phyloP scores from a whole-genome alignment of 2,113 vertebrate species.

The Ptilonorhynchus violaceus region DNA sequence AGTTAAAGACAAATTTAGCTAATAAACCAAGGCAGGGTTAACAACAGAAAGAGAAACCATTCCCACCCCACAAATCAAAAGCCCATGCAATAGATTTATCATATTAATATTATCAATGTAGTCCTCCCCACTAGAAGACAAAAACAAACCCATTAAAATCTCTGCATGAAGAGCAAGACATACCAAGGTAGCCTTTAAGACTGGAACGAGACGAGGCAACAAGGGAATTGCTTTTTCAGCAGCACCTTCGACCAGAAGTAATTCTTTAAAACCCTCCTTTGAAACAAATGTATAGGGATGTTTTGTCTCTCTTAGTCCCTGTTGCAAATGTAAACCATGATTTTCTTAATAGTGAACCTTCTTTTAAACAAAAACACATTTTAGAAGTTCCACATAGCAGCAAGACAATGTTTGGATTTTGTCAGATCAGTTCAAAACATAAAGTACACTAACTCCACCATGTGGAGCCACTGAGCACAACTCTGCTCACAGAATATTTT shows the following conservation, averaged over 20 bases:
- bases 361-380: not conserved
- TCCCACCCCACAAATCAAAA: not conserved
- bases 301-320: constrained; percentile 81
- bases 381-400: not conserved
- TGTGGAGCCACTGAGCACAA: constrained; percentile 43
- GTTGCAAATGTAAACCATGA: not conserved
- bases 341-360: not conserved
- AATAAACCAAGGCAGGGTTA: not conserved
- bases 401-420: not conserved
- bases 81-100: not conserved
- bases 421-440: not conserved
- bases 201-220: constrained; percentile 75
- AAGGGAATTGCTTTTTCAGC: constrained; percentile 74
- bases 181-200: constrained; percentile 79
- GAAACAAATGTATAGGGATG: constrained; percentile 83
- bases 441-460: constrained; percentile 61
- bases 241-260: constrained; percentile 73
- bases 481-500: not conserved
- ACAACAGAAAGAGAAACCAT: not conserved
- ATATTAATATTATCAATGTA: not conserved
- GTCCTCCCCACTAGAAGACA: not conserved
- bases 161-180: not conserved
- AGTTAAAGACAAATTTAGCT: not conserved
- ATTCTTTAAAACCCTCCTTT: constrained; percentile 79
- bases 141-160: not conserved